Evolutionary conservation across 2,113 vertebrate genomes (phyloP).

Genomic region (Neodontobutis hainanensis): DNA sequence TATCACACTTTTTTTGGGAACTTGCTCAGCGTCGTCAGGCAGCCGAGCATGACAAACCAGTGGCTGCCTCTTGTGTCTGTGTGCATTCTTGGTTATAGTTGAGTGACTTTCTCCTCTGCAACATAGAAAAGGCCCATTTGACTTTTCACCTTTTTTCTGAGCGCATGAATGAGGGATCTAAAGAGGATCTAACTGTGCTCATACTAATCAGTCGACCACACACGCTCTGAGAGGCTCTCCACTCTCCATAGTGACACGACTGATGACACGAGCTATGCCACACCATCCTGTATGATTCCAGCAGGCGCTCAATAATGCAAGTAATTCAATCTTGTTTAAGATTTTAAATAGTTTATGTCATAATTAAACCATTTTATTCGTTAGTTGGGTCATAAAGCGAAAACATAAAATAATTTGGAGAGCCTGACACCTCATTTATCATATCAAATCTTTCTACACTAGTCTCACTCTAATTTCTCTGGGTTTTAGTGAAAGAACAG

Average conservation of each 20-base stretch:
- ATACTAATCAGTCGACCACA: conserved; percentile 42
- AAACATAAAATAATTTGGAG: too few relatives aligned
- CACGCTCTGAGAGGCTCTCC: conserved; percentile 12
- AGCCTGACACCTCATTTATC: too few relatives aligned
- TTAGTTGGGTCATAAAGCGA: too few relatives aligned
- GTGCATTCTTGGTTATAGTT: conserved; percentile 47
- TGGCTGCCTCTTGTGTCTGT: not conserved
- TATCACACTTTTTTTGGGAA: not conserved
- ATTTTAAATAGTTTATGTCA: too few relatives aligned
- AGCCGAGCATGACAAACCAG: conserved; percentile 5
- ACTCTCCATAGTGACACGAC: conserved; percentile 9
- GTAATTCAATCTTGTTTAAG: too few relatives aligned
- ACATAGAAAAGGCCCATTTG: conserved; percentile 47
- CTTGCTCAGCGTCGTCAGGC: not conserved
- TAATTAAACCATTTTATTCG: too few relatives aligned
- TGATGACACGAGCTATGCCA: not conserved
- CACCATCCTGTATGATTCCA: not conserved
- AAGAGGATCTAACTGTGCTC: conserved; percentile 41
- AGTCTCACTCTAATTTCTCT: not conserved
- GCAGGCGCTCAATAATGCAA: too few relatives aligned
- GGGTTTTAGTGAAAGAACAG: not conserved
- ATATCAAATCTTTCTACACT: too few relatives aligned
- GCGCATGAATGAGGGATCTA: conserved; percentile 38
- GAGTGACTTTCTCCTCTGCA: conserved; percentile 26
- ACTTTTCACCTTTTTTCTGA: conserved; percentile 58